Percentiles rank a stretch among this genome's conserved stretches.
These are phyloP conservation scores for Neolamprologus caudopunctatus DNA, from an alignment of 2,113 vertebrate species.

Conservation along the genomic window DNA sequence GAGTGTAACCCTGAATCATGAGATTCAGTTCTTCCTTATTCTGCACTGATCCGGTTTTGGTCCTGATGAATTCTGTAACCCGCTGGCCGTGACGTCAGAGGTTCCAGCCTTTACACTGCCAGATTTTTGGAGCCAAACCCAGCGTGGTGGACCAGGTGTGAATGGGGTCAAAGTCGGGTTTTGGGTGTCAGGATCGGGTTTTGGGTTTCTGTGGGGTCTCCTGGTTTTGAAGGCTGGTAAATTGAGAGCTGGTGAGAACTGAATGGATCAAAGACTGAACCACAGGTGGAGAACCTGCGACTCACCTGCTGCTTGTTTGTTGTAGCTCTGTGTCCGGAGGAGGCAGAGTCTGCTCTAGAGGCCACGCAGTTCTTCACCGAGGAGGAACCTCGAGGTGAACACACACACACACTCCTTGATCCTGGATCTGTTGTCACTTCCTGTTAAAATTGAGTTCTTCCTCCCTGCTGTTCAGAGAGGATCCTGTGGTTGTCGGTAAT, in stretches of 20 bases:
- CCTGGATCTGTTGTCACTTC: neutral
- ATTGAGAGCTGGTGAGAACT: neutral
- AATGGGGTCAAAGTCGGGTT: neutral
- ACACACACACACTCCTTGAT: neutral
- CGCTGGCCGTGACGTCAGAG: neutral
- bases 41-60: neutral
- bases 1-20: neutral
- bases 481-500: neutral
- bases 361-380: conserved; percentile 87
- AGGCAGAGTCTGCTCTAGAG: conserved; percentile 91
- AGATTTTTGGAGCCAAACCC: neutral
- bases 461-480: neutral
- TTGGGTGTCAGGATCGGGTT: neutral
- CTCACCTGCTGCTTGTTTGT: neutral
- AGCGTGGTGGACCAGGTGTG: neutral
- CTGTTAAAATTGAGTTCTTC: neutral
- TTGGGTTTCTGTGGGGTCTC: neutral
- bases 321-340: conserved; percentile 85
- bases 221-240: neutral
- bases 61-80: neutral
- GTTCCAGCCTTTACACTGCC: neutral
- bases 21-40: neutral
- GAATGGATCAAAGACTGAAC: neutral
- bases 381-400: conserved; percentile 75
- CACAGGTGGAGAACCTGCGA: neutral